Evolutionary conservation across 2,113 vertebrate genomes (phyloP), one percentile per base, ranked within the genome.

Genomic region (Protobothrops mucrosquamatus): DNA sequence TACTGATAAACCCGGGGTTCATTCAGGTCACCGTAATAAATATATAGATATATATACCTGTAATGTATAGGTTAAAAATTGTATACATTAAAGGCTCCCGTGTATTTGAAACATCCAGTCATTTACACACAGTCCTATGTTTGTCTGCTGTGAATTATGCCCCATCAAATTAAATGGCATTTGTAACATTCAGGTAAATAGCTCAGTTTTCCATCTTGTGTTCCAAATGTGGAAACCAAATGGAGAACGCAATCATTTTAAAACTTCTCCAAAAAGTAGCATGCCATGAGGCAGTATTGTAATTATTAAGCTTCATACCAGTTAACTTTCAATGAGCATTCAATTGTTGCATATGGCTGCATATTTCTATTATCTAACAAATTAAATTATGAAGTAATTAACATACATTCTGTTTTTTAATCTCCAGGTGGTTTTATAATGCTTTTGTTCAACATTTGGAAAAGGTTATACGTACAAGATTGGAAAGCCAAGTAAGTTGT

Each of bases 401-500:
- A 91, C 69, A 14, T 86, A 8, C 34, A 20, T n/a, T 64, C 8
- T 85, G 59, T 91, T 48, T 1, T 3, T 91, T 85, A 93, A 93
- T 54, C 56, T 51, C 43, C 92, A 98, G 97, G 91, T 96, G 96
- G 92, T 95, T 97, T 81, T 97, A 97, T 93, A 97, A 94, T 61
- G 95, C 97, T 64, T 96, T 98, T 0, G 87, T 96, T 91, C 96
- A 95, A 91, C 96, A 95, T 88, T 94, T 98, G 94, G 95, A 98
- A 94, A 96, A 97, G 85, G 93, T 92, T 57, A 94, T 98, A 95
- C 93, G 94, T 11, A 95, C 85, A 89, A 94, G 95, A 87, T n/a
- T 98, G 94, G 93, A 97, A 95, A 89, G 95, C 94, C 96, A 94
- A 94, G 96, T 97, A 94, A 97, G 96, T 95, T 93, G 95, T 90